Evolutionary conservation across 2,888 invertebrate genomes (phyloP), one percentile per base, ranked within the genome.

Genomic region (Dusona sp.): DNA sequence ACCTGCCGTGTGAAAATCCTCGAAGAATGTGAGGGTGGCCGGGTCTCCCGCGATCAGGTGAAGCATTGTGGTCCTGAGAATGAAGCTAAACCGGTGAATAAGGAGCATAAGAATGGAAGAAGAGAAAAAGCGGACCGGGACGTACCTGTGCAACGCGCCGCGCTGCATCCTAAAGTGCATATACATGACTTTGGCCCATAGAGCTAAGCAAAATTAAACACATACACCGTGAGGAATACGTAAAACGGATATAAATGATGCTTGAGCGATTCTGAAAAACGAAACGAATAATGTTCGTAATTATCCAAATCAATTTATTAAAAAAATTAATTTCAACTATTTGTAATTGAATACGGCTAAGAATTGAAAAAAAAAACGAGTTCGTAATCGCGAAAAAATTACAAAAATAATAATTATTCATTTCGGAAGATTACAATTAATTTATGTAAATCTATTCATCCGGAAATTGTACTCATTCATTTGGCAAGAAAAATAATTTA

Each of bases 11-110:
- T 92, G 91, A 91, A 91, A 92, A 92, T 91, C 89, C 87, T 80
- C 84, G 87, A 92, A 92, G 91, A 92, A 92, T 92, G 92, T 86
- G 92, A 92, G 92, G 92, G 93, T 90, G 92, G 91, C 89, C 89
- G 85, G 78, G 65, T 80, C 67, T 82, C 86, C 78, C 72, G 82
- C 87, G 92, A 92, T 93, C 93, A 92, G 92, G 92, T 92, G 92
- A 90, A 92, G 90, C 89, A 92, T 93, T 92, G 92, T 93, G 89
- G 89, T 90, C 83, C 86, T 78, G 79, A 89, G 91, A 91, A 90
- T 89, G 89, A 91, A 83, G 86, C 75, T 85, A 72, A 85, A 77
- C 79, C 79, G 33, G n/a, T 85, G 85, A 83, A 85, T 87, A 88
- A 87, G 84, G 36, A 81, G 38, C 61, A 70, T 45, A 70, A 77